phyloP scores from a whole-genome alignment of 2,113 vertebrate species.

The Tyrannus savana region DNA sequence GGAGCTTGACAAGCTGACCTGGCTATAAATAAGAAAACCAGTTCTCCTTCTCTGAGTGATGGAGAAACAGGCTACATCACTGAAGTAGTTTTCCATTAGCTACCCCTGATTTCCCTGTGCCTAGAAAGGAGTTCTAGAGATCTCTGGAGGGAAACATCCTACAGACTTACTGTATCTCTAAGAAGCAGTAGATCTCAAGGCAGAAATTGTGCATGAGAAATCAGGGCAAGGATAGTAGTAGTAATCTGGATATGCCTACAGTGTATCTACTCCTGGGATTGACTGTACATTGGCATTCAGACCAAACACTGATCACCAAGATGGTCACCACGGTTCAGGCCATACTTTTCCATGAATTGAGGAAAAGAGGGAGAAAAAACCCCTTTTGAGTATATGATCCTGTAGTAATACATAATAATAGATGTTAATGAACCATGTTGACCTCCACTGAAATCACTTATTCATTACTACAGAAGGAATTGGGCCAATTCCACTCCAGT shows the following conservation, averaged over 20 bases:
- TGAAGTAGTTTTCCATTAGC: background rate
- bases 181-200: background rate
- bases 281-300: background rate
- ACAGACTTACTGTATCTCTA: background rate
- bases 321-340: background rate
- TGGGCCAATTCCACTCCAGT: background rate
- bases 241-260: background rate
- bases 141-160: background rate
- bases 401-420: background rate
- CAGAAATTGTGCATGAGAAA: background rate
- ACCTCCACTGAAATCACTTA: background rate
- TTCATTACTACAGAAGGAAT: background rate
- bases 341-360: background rate
- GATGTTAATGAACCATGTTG: background rate
- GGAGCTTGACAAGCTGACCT: background rate
- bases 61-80: background rate
- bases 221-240: background rate
- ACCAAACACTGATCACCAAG: background rate
- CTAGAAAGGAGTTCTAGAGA: background rate
- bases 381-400: background rate
- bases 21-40: background rate
- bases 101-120: background rate
- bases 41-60: background rate
- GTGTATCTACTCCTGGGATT: background rate
- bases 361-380: background rate